Conservation (phyloP, 2,113 vertebrate species). For the Orycteropus afer region DNA sequence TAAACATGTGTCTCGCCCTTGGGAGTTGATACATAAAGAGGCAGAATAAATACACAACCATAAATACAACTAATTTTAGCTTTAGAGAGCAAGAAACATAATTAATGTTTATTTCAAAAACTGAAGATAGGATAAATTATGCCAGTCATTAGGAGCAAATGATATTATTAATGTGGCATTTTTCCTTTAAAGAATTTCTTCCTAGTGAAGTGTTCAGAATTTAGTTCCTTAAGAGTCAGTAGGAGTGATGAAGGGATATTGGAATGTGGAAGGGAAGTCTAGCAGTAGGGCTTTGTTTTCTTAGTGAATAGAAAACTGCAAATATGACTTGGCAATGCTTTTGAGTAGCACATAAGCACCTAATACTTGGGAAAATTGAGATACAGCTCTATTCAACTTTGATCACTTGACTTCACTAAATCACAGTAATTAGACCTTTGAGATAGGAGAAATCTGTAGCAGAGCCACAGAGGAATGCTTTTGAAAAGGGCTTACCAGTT, state of each 20-base stretch:
- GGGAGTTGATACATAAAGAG: neutral
- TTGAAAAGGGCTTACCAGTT: constrained; percentile 69
- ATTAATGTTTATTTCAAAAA: constrained; percentile 47
- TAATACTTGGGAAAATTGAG: constrained; percentile 64
- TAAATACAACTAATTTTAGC: constrained; percentile 44
- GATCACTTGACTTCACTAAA: neutral
- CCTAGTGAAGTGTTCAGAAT: constrained; percentile 18
- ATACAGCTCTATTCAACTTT: constrained; percentile 50
- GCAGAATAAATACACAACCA: constrained; percentile 41
- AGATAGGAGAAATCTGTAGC: constrained; percentile 22
- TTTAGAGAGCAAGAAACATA: constrained; percentile 11
- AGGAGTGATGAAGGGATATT: neutral
- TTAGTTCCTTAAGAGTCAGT: neutral
- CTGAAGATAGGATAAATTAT: constrained; percentile 27
- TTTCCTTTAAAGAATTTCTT: constrained; percentile 33
- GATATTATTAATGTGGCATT: neutral
- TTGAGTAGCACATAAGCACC: constrained; percentile 64
- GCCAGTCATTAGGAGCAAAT: neutral
- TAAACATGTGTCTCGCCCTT: neutral
- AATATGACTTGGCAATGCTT: constrained; percentile 44
- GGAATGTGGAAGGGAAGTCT: neutral
- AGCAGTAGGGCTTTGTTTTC: constrained; percentile 14
- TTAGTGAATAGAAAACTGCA: constrained; percentile 50
- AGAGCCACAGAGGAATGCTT: constrained; percentile 48
- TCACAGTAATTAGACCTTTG: constrained; percentile 64